Evolutionary conservation across 2,113 vertebrate genomes (phyloP).

Genomic region (Aptenodytes forsteri): DNA sequence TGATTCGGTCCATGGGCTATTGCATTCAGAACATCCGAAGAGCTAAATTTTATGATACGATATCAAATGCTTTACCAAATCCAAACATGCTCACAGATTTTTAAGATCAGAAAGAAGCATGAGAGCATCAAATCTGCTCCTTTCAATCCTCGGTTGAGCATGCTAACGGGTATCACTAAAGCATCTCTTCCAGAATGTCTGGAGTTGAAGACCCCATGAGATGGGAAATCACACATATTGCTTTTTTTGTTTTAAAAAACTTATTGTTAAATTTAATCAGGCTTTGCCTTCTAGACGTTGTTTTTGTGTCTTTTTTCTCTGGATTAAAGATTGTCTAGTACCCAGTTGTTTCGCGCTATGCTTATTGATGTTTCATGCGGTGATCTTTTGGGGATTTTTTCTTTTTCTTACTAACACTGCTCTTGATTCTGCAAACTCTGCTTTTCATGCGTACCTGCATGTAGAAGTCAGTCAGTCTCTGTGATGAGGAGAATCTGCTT

Average conservation of each 20-base stretch:
- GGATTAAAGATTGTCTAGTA: conserved; percentile 4
- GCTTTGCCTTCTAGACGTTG: not conserved
- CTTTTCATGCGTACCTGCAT: not conserved
- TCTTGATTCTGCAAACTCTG: not conserved
- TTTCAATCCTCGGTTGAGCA: not conserved
- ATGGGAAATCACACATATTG: not conserved
- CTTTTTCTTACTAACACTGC: not conserved
- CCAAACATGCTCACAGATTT: conserved; percentile 10
- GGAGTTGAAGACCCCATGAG: not conserved
- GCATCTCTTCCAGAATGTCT: not conserved
- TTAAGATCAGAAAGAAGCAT: conserved; percentile 6
- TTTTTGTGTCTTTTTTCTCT: not conserved
- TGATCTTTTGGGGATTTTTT: not conserved
- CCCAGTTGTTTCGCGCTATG: not conserved
- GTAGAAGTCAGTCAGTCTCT: not conserved
- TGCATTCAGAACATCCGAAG: conserved; percentile 6
- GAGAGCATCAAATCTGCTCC: not conserved
- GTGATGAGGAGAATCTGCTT: not conserved
- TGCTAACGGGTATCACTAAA: not conserved
- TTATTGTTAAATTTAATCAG: not conserved
- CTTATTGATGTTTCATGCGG: conserved; percentile 8
- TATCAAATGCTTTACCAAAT: conserved; percentile 36
- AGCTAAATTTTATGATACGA: not conserved
- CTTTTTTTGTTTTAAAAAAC: not conserved
- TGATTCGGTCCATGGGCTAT: not conserved